phyloP scores from a whole-genome alignment of 2,113 vertebrate species.

The Manacus vitellinus region DNA sequence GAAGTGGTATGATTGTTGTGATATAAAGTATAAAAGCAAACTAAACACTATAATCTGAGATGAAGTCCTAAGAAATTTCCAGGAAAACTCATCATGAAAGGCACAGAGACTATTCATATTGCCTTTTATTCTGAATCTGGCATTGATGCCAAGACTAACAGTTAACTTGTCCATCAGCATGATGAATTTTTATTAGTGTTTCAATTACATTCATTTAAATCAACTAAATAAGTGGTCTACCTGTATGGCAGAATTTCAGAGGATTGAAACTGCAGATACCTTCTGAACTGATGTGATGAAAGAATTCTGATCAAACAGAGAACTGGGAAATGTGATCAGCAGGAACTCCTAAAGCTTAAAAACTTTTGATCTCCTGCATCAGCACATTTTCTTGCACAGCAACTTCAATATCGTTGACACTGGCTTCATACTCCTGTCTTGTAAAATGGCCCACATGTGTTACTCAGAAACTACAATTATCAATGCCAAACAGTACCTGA shows the following conservation, averaged over 20 bases:
- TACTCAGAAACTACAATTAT: neutral
- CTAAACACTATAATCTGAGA: accelerated
- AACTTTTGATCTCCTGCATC: neutral
- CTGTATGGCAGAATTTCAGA: neutral
- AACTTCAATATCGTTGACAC: neutral
- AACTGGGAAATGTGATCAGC: neutral
- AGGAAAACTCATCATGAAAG: neutral
- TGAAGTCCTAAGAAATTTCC: neutral
- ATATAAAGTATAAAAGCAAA: neutral
- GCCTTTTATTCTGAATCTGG: neutral
- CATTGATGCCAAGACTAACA: neutral
- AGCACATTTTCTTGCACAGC: neutral
- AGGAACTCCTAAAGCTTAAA: neutral
- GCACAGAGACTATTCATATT: neutral
- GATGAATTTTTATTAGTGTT: neutral
- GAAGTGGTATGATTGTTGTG: neutral
- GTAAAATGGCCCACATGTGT: neutral
- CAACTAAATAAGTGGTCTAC: neutral
- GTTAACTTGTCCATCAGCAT: neutral
- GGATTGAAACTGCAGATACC: neutral
- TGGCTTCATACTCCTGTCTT: neutral
- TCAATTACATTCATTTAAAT: neutral
- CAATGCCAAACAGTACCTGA: neutral
- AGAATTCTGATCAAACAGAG: neutral
- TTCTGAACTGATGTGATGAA: neutral